These are phyloP conservation scores for Crepidodera aurea DNA, from an alignment of 2,888 invertebrate genomes.

Conservation along the genomic window DNA sequence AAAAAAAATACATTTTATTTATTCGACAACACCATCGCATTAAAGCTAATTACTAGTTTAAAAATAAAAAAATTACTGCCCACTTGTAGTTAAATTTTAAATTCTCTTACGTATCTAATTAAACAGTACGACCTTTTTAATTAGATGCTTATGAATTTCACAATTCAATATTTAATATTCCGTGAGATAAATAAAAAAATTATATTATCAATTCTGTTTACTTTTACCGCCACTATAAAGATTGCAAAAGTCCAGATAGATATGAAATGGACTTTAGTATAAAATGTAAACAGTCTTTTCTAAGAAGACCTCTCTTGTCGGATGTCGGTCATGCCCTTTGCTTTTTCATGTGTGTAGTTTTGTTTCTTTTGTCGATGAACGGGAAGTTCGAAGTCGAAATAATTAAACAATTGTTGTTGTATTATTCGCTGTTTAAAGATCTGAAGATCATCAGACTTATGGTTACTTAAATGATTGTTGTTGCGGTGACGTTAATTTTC, in stretches of 20 bases:
- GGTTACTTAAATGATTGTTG: too few relatives aligned
- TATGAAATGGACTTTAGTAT: background rate
- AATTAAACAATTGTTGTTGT: background rate
- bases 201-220: slow-evolving; percentile 26
- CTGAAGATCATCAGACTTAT: too few relatives aligned
- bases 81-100: too few relatives aligned
- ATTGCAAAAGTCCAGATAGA: background rate
- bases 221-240: background rate
- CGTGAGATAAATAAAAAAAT: slow-evolving; percentile 11
- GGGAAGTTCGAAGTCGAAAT: background rate
- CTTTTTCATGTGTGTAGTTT: background rate
- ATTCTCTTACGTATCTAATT: too few relatives aligned
- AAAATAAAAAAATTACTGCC: too few relatives aligned
- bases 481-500: too few relatives aligned
- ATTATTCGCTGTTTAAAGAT: background rate
- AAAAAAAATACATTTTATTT: too few relatives aligned
- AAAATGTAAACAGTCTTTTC: background rate
- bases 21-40: too few relatives aligned
- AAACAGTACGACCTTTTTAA: too few relatives aligned
- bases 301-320: background rate
- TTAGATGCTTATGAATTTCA: too few relatives aligned
- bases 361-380: background rate
- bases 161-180: too few relatives aligned
- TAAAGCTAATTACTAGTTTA: too few relatives aligned
- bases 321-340: background rate